A percentile compares a stretch with the other conserved stretches of the same genome.
phyloP scores from a whole-genome alignment of 2,888 invertebrate genomes.

The Seira ritae region DNA sequence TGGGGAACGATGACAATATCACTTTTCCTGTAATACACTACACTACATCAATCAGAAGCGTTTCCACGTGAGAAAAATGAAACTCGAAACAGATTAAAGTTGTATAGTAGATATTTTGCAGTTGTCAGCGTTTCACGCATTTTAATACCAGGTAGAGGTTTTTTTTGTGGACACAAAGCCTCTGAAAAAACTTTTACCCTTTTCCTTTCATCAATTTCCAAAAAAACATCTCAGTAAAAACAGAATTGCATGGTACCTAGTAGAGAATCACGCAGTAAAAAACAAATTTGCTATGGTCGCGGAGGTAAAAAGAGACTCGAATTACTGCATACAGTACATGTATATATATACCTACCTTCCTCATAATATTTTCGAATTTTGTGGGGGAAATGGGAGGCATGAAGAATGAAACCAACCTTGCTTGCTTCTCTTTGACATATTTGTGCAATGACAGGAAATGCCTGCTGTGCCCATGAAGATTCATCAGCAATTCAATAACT shows the following conservation, averaged over 20 bases:
- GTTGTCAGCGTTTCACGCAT: too few species aligned
- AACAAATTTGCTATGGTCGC: background rate
- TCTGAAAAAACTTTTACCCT: background rate
- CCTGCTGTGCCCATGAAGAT: conserved; percentile 23
- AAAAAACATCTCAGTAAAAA: background rate
- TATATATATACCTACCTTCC: background rate
- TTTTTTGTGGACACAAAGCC: too few species aligned
- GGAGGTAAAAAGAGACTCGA: background rate
- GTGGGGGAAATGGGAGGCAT: background rate
- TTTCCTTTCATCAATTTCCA: background rate
- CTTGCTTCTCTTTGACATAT: conserved; percentile 57
- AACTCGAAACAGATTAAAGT: too few species aligned
- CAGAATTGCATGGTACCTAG: background rate
- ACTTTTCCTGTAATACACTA: too few species aligned
- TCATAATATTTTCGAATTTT: background rate
- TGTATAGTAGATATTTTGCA: too few species aligned
- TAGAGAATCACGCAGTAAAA: background rate
- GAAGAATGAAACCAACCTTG: conserved; percentile 21
- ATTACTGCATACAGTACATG: background rate
- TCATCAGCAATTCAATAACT: background rate
- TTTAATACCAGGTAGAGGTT: too few species aligned
- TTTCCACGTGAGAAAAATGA: too few species aligned
- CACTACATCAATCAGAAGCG: too few species aligned
- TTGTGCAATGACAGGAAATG: conserved; percentile 44
- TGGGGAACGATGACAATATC: too few species aligned